Evolutionary conservation across 2,888 invertebrate species (phyloP), one percentile per base, ranked within the genome.

Genomic region (Elysia crispata): DNA sequence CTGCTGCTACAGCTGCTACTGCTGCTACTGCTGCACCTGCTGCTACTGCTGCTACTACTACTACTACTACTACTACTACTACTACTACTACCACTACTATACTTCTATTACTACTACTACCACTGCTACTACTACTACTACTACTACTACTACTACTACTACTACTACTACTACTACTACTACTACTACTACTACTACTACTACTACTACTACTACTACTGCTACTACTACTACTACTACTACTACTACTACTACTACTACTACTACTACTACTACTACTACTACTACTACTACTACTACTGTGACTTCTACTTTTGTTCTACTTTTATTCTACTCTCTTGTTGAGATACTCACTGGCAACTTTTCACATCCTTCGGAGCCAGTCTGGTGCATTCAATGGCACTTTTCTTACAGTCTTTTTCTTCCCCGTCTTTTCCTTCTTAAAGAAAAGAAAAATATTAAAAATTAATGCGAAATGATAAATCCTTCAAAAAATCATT

Each of bases 141-240:
- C 31, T 70, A 70, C 33, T 70, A 31, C 33, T 70, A 31, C 70
- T 70, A 31, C 70, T 70, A 31, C 70, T 70, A 20, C 70, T 70
- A 70, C 70, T 30, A 70, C 70, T 31, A 70, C 70, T 31, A 70
- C 70, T 31, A 31, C 31, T 31, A 70, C 70, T 31, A 70, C 70
- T 20, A 25, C 62, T 13, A 62, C 62, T 62, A 62, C 8, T 62
- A 20, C 62, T 62, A 20, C 69, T 69, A 20, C 30, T 69, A 69
- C 69, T 13, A 69, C 30, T 69, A 69, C 69, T 69, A 69, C 69
- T 69, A 69, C 69, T 69, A 69, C 69, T 69, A 69, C 69, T 69
- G 20, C 69, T 69, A 69, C 69, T 69, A 69, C 69, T 69, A 69
- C 69, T 69, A 69, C 69, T 69, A 69, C 69, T 69, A 69, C 69